Conservation (phyloP, 2,888 invertebrate species). For the Ditula angustiorana region DNA sequence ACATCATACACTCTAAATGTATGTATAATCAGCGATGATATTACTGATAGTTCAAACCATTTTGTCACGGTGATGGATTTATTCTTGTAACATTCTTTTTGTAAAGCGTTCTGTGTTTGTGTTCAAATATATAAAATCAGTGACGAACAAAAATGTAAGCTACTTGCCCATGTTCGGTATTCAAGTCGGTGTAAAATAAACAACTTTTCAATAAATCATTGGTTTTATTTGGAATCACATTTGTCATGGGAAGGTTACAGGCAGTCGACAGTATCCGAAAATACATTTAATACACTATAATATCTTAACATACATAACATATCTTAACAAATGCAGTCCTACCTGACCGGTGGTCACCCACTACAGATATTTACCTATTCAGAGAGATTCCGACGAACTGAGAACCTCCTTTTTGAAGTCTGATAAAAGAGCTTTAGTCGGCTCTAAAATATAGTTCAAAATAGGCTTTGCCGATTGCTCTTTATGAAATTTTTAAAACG, state of each 20-base stretch:
- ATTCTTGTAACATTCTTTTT: neutral
- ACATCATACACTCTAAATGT: too few species aligned
- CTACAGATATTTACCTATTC: too few species aligned
- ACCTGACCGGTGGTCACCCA: too few species aligned
- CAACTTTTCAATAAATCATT: neutral
- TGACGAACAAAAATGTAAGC: constrained; percentile 4
- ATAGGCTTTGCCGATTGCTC: too few species aligned
- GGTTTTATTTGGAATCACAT: constrained; percentile 33
- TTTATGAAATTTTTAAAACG: too few species aligned
- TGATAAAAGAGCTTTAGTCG: too few species aligned
- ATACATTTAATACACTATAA: neutral
- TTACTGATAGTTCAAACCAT: neutral
- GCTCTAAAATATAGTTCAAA: too few species aligned
- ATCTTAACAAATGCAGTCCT: too few species aligned
- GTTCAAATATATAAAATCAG: neutral
- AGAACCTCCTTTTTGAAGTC: too few species aligned
- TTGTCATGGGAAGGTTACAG: constrained; percentile 28
- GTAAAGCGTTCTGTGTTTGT: neutral
- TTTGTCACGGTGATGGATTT: neutral
- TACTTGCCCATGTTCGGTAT: neutral
- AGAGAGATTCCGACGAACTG: too few species aligned
- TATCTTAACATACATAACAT: too few species aligned
- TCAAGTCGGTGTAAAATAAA: constrained; percentile 15
- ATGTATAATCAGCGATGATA: too few species aligned
- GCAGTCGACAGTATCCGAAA: neutral